Base-by-base conservation (phyloP, 1,140 invertebrate species). In the Monochamus saltuarius region DNA sequence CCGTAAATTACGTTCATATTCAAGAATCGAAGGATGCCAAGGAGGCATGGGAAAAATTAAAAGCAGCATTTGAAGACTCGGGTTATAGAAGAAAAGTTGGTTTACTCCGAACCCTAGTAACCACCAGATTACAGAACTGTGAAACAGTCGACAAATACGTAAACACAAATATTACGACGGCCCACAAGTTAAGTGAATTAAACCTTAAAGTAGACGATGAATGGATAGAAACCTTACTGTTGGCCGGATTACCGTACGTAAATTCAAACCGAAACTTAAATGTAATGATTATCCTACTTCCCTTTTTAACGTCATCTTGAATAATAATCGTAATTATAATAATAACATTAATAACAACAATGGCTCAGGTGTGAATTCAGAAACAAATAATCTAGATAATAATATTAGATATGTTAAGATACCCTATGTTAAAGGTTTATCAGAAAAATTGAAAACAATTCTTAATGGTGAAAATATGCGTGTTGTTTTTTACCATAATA, bases 231-330 rank as follows among this genome's bases (percentile, higher is more conserved):
- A 73, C 73, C 6, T 55, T 76, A 3, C 65, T 78, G 59, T 55
- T 78, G 19, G 68, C 71, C 8, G 73, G 74, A 11, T 59, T 78
- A 52, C 72, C 73, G 1, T 71, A 75, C 8, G 54, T 69, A 9
- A 77, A 74, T 65, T 61, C 71, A 46, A 70, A 75, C 0, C 78
- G 77, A 77, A 78, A 78, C 9, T 78, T 78, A 73, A 72, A 64
- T 0, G 51, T 77, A 36, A 73, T 78, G 40, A 62, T 47, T 36
- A 57, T 49, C 13, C 47, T n/a, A n/a, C n/a, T n/a, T n/a, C n/a
- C n/a, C n/a, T n/a, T n/a, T n/a, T n/a, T n/a, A n/a, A n/a, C n/a
- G n/a, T n/a, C n/a, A n/a, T n/a, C n/a, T n/a, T n/a, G n/a, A n/a
- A n/a, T n/a, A n/a, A n/a, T n/a, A n/a, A n/a, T n/a, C n/a, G n/a